Evolutionary conservation across 2,888 invertebrate genomes (phyloP).

Genomic region (Tiphia femorata): DNA sequence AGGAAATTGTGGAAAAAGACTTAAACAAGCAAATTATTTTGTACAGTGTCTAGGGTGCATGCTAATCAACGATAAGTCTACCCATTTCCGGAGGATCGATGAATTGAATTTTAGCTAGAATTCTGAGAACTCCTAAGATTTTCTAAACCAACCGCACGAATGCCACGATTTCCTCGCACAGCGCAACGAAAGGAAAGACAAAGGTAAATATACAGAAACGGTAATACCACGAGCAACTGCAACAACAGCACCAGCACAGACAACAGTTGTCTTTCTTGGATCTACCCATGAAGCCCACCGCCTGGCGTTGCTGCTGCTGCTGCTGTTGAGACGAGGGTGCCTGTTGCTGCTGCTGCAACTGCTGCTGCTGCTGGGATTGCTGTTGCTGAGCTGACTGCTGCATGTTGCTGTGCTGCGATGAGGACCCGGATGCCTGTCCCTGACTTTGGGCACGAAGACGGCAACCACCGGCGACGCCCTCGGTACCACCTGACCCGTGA

Average conservation of each 20-base stretch:
- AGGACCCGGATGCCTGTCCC: slow-evolving; percentile 54
- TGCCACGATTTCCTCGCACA: too few species aligned
- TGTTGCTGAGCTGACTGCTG: slow-evolving; percentile 51
- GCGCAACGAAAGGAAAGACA: too few species aligned
- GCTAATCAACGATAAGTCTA: too few species aligned
- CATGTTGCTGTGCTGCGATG: slow-evolving; percentile 46
- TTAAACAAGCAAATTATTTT: too few species aligned
- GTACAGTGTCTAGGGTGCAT: too few species aligned
- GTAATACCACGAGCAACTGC: slow-evolving; percentile 73
- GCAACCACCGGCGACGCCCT: slow-evolving; percentile 59
- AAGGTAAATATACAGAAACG: slow-evolving; percentile 45
- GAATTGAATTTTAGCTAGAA: too few species aligned
- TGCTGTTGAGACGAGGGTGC: slow-evolving; percentile 46
- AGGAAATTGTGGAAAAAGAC: too few species aligned
- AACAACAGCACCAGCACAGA: slow-evolving; percentile 76
- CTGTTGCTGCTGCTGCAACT: slow-evolving; percentile 47
- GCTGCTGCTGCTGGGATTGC: slow-evolving; percentile 50
- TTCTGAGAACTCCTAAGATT: too few species aligned
- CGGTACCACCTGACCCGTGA: slow-evolving; percentile 65
- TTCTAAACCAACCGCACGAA: too few species aligned
- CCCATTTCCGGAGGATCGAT: too few species aligned
- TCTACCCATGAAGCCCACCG: slow-evolving; percentile 71
- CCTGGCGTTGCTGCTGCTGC: slow-evolving; percentile 56
- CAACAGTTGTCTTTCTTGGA: slow-evolving; percentile 74
- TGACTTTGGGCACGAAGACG: slow-evolving; percentile 63